Conservation (phyloP, 2,888 invertebrate genomes). For the Drosophila limbata region DNA sequence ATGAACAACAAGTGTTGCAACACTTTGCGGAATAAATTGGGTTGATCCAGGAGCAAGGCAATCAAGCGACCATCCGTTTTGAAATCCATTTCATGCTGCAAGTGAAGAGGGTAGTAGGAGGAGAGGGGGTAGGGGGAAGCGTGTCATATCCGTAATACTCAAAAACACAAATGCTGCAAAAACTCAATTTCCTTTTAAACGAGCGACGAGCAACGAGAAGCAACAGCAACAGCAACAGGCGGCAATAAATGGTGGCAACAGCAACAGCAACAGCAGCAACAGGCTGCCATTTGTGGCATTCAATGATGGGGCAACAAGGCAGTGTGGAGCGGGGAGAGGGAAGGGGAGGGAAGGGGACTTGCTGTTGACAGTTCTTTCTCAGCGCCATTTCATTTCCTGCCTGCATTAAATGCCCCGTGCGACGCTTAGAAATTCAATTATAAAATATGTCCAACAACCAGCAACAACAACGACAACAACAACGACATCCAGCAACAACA, state of each 20-base stretch:
- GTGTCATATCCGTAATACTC: conserved; percentile 21
- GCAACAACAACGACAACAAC: conserved; percentile 27
- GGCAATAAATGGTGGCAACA: conserved; percentile 22
- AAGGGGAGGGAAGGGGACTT: background rate
- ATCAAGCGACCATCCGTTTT: conserved; percentile 39
- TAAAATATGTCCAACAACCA: conserved; percentile 77
- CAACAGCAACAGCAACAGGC: conserved; percentile 39
- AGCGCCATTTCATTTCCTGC: conserved; percentile 47
- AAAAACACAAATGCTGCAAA: conserved; percentile 37
- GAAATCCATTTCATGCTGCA: conserved; percentile 5
- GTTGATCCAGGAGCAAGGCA: conserved; percentile 42
- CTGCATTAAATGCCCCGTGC: conserved; percentile 38
- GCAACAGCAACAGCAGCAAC: conserved; percentile 23
- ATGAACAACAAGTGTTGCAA: background rate
- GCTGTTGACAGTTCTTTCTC: conserved; percentile 2
- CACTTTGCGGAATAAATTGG: conserved; percentile 33
- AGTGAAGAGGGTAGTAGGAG: conserved; percentile 5
- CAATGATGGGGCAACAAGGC: background rate
- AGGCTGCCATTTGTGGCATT: conserved; percentile 40
- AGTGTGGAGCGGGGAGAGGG: no score
- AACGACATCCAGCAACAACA: conserved; percentile 11
- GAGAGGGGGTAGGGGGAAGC: background rate
- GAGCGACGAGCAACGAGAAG: conserved; percentile 20
- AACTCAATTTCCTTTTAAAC: conserved; percentile 60
- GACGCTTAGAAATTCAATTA: conserved; percentile 75